A percentile compares a stretch with the other conserved stretches of the same genome.
phyloP scores from a whole-genome alignment of 2,113 vertebrate genomes.

The Brevimyrus niger region DNA sequence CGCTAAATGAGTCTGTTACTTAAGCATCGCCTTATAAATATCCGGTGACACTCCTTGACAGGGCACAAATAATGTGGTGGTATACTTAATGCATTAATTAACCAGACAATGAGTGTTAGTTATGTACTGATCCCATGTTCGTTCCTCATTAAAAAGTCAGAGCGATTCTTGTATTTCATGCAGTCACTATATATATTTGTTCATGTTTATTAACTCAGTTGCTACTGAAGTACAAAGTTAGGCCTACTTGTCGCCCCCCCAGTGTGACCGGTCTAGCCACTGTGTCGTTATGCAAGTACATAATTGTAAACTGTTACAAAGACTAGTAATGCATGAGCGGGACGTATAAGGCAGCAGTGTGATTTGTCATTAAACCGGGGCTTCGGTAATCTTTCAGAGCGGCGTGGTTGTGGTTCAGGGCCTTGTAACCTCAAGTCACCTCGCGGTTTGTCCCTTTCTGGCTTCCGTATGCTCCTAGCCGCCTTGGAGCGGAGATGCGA shows the following conservation, averaged over 20 bases:
- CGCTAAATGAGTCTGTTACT: background rate
- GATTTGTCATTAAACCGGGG: background rate
- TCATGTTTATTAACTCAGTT: background rate
- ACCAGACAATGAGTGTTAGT: background rate
- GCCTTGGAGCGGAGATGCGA: background rate
- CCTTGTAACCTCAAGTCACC: background rate
- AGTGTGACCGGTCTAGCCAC: background rate
- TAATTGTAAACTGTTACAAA: background rate
- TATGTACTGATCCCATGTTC: background rate
- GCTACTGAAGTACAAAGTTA: background rate
- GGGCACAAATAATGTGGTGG: too few species aligned
- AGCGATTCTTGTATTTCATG: background rate
- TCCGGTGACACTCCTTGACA: background rate
- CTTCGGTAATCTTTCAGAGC: background rate
- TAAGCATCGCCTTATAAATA: background rate
- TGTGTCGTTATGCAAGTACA: background rate
- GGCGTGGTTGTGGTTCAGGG: background rate
- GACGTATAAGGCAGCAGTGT: background rate
- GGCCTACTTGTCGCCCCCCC: background rate
- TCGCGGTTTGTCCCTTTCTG: background rate
- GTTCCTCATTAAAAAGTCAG: background rate
- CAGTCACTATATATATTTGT: background rate
- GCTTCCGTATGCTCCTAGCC: background rate
- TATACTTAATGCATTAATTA: background rate
- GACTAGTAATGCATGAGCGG: background rate